Evolutionary conservation across 2,888 invertebrate species (phyloP).

Genomic region (Stenodera caucasica): DNA sequence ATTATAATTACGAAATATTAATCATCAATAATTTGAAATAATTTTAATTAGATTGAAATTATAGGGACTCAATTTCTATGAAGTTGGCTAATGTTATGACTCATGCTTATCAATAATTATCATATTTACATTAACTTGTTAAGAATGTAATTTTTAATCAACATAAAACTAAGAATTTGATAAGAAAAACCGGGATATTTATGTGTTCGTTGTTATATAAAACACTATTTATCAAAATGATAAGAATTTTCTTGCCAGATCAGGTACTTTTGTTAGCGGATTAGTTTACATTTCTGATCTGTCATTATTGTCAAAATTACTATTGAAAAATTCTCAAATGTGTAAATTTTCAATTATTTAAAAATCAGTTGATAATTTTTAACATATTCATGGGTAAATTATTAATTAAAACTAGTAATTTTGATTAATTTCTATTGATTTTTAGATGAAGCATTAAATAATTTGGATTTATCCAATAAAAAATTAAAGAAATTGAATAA

Average conservation of each 20-base stretch:
- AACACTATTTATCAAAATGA: background rate
- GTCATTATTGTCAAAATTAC: background rate
- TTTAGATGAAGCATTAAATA: conserved; percentile 53
- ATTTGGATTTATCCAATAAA: conserved; percentile 76
- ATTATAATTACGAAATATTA: background rate
- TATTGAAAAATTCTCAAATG: background rate
- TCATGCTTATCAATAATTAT: conserved; percentile 12
- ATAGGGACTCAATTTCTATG: background rate
- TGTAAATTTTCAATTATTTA: conserved; percentile 5
- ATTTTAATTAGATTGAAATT: background rate
- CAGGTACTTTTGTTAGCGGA: background rate
- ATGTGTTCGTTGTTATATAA: background rate
- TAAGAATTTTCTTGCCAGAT: background rate
- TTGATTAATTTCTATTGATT: conserved; percentile 9
- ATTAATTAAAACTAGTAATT: background rate
- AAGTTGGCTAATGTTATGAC: conserved; percentile 17
- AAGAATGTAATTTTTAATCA: background rate
- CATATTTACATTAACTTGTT: background rate
- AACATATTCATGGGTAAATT: conserved; percentile 3
- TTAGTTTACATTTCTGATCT: background rate
- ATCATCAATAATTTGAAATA: background rate
- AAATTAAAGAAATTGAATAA: conserved; percentile 80
- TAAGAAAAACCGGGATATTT: too few species aligned
- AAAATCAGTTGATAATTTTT: background rate
- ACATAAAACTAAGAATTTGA: too few species aligned